phyloP scores from a whole-genome alignment of 2,888 invertebrate species.

The Cinara cedri region DNA sequence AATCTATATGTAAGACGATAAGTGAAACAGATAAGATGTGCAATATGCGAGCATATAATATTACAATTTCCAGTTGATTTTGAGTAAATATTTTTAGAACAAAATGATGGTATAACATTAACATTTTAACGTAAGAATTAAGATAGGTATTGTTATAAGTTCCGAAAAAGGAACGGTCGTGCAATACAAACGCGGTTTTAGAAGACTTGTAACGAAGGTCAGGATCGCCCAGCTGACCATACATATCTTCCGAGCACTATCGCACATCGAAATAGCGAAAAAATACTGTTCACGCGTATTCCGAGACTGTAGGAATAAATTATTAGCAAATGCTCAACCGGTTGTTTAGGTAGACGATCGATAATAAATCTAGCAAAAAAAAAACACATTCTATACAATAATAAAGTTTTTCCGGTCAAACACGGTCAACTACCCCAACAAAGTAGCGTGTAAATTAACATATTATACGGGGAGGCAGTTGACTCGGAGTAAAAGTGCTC shows the following conservation, averaged over 20 bases:
- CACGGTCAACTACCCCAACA: not conserved
- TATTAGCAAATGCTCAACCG: not conserved
- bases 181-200: slow-evolving; percentile 4
- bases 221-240: slow-evolving; percentile 18
- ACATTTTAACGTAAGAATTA: not conserved
- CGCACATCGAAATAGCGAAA: not conserved
- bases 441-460: not conserved
- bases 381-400: too few relatives aligned
- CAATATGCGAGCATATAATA: too few relatives aligned
- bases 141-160: not conserved
- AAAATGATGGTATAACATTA: not conserved
- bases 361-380: not conserved
- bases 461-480: too few relatives aligned
- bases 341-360: not conserved
- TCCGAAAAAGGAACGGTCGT: not conserved
- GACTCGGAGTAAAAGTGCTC: too few relatives aligned
- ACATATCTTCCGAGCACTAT: not conserved
- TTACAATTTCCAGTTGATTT: too few relatives aligned
- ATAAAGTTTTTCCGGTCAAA: not conserved
- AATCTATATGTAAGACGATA: not conserved
- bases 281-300: not conserved
- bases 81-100: not conserved
- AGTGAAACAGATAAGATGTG: not conserved
- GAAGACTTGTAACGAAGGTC: slow-evolving; percentile 36
- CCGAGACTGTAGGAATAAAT: not conserved